These are phyloP conservation scores for Cryptus armator DNA, from an alignment of 2,888 invertebrate genomes.

Conservation along the genomic window DNA sequence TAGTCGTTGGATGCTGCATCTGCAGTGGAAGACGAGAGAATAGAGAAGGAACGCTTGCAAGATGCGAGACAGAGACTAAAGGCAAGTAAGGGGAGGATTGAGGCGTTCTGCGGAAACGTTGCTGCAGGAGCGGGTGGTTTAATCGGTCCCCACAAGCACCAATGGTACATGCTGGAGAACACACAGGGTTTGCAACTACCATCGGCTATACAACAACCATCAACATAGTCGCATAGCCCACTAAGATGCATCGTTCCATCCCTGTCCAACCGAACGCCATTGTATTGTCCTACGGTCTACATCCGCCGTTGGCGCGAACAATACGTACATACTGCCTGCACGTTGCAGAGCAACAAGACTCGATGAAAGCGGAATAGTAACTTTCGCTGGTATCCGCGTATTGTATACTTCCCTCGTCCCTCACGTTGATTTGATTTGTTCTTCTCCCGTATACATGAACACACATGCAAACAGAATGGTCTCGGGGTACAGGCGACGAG, in stretches of 20 bases:
- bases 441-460: slow-evolving; percentile 5
- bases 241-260: slow-evolving; percentile 22
- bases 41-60: background rate
- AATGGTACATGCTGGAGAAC: slow-evolving; percentile 17
- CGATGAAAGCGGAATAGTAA: slow-evolving; percentile 48
- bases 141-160: slow-evolving; percentile 45
- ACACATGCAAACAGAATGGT: background rate
- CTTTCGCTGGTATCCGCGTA: slow-evolving; percentile 22
- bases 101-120: slow-evolving; percentile 15
- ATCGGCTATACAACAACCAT: slow-evolving; percentile 11
- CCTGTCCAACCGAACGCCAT: slow-evolving; percentile 9
- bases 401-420: slow-evolving; percentile 23
- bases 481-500: background rate
- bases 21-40: background rate
- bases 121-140: slow-evolving; percentile 19
- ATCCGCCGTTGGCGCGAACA: slow-evolving; percentile 59
- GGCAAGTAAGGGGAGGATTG: background rate
- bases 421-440: slow-evolving; percentile 43
- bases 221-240: slow-evolving; percentile 19
- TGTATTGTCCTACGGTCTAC: slow-evolving; percentile 52
- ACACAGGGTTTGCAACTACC: slow-evolving; percentile 31
- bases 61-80: slow-evolving; percentile 5
- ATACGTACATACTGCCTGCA: slow-evolving; percentile 34
- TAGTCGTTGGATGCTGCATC: slow-evolving; percentile 34
- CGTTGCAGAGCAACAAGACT: slow-evolving; percentile 19